Percentiles rank a stretch among this genome's conserved stretches.
Conservation (phyloP, 2,113 vertebrate species). For the Oryzias celebensis region DNA sequence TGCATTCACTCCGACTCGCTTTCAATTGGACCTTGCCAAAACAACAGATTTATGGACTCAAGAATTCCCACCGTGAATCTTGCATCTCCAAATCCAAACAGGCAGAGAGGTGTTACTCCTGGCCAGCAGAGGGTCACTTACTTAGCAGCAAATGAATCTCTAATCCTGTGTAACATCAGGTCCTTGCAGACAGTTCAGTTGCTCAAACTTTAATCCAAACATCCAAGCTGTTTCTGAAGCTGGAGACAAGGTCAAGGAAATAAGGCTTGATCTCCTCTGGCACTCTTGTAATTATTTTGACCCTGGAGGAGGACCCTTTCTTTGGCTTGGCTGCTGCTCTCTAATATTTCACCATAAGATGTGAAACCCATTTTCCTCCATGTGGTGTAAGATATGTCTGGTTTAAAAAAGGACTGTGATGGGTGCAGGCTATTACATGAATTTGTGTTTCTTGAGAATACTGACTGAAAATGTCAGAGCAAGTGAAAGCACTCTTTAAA, state of each 20-base stretch:
- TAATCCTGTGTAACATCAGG: conserved; percentile 65
- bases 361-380: conserved; percentile 47
- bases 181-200: conserved; percentile 48
- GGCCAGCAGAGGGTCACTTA: conserved; percentile 53
- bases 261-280: conserved; percentile 71
- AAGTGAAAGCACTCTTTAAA: too few relatives aligned
- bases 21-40: conserved; percentile 21
- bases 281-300: conserved; percentile 71
- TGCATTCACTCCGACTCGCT: conserved; percentile 12
- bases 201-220: conserved; percentile 51
- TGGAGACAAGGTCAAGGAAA: conserved; percentile 69
- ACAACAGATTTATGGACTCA: conserved; percentile 38
- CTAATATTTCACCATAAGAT: conserved; percentile 68
- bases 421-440: too few relatives aligned
- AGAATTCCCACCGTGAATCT: conserved; percentile 30
- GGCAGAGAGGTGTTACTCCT: conserved; percentile 41
- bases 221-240: conserved; percentile 57
- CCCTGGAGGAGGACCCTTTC: conserved; percentile 67
- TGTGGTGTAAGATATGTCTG: conserved; percentile 13
- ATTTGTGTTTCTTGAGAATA: too few relatives aligned
- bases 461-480: too few relatives aligned
- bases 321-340: conserved; percentile 62
- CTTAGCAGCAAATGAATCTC: conserved; percentile 60
- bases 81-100: conserved; percentile 43
- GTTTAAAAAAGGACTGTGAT: too few relatives aligned